Conservation (phyloP, 2,888 invertebrate genomes). For the Palloptera scutellata region DNA sequence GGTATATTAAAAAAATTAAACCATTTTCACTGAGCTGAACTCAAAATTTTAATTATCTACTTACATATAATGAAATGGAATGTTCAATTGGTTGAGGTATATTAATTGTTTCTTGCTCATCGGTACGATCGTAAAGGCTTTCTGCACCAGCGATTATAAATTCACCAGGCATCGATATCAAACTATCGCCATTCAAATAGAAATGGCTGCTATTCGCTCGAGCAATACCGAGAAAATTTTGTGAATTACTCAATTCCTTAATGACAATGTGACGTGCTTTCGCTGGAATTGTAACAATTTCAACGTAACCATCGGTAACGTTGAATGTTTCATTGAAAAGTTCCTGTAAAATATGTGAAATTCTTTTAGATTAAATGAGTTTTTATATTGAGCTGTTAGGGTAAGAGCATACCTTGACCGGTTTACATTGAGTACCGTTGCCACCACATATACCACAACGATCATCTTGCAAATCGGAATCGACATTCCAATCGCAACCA, state of each 20-base stretch:
- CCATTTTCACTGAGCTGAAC: not conserved
- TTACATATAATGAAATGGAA: conserved; percentile 82
- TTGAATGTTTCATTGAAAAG: conserved; percentile 64
- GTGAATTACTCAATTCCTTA: conserved; percentile 77
- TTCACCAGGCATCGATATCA: conserved; percentile 78
- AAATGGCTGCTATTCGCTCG: conserved; percentile 74
- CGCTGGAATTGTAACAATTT: conserved; percentile 75
- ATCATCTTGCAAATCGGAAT: conserved; percentile 81
- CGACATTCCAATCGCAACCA: conserved; percentile 90
- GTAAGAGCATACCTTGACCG: conserved; percentile 65
- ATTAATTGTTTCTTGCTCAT: conserved; percentile 80
- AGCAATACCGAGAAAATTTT: conserved; percentile 82
- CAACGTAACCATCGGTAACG: conserved; percentile 70
- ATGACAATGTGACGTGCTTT: conserved; percentile 82
- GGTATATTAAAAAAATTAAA: conserved; percentile 30
- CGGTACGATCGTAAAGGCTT: conserved; percentile 79
- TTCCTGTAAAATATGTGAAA: conserved; percentile 40
- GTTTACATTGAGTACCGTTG: conserved; percentile 81
- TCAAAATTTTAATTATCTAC: conserved; percentile 31
- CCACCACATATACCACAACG: conserved; percentile 88
- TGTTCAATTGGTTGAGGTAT: conserved; percentile 85
- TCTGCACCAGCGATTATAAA: conserved; percentile 82
- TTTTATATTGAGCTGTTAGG: not conserved
- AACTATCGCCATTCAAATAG: conserved; percentile 81
- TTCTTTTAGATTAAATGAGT: not conserved